Evolutionary conservation across 2,113 vertebrate species (phyloP), one percentile per base, ranked within the genome.

Genomic region (Stegastes partitus): DNA sequence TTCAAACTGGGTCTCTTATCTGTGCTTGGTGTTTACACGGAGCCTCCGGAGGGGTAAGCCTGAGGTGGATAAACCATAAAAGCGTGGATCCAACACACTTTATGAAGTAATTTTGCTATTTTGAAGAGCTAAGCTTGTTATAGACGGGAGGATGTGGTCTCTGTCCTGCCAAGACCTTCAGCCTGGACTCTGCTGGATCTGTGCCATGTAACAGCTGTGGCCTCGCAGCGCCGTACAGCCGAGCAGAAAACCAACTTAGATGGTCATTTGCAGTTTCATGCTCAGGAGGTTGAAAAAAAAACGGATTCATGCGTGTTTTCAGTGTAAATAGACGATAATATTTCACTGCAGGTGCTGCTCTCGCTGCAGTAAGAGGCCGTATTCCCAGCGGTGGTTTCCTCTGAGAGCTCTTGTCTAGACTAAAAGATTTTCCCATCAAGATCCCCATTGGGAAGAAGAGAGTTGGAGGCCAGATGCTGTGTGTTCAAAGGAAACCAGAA

Each of bases 141-240:
- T 12, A 58, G 42, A 70, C 56, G 62, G 23, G 21, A 70, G 58
- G 53, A 71, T 77, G 61, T 66, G 49, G 62, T 67, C 59, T 42
- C 11, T 49, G 28, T 87, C 72, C 31, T 11, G 68, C 71, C 51
- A 65, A 71, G 74, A 79, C 47, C 74, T 81, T 80, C 34, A 73
- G 61, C 56, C 64, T 64, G 64, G 44, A 80, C 69, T 72, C 59
- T 15, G 28, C 37, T 86, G 89, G 79, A 80, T 10, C 9, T 44
- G 57, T 61, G 79, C 83, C 79, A 81, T 11, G 45, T 37, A 71
- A 59, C 85, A 85, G 80, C 77, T 83, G 79, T 70, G 25, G 55
- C 64, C 55, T 22, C 50, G 10, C 63, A 64, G 68, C 1, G 10
- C 42, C 53, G 15, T 37, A 23, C 18, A 2, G 47, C 64, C 73